Base-by-base conservation (phyloP, 2,113 vertebrate species). In the Pleuronectes platessa region DNA sequence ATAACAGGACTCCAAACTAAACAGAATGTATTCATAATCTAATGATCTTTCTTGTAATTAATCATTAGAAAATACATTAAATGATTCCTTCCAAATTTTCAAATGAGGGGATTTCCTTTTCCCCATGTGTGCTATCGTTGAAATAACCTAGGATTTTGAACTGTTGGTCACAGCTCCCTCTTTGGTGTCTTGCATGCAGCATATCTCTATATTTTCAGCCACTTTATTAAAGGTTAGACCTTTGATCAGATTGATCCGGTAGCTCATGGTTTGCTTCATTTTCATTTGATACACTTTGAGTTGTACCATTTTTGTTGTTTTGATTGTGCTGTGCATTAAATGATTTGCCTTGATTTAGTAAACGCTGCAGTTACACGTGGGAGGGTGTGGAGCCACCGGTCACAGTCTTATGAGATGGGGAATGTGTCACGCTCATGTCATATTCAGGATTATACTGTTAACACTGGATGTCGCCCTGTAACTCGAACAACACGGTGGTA, bases 371-470 rank as follows among this genome's bases (percentile, higher is more conserved):
- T 58, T 80, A 84, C 1, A 40, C 61, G 47, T 63, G 45, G 21
- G 23, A 76, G 64, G 37, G 24, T 58, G 31, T 71, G 58, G 70
- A 55, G 7, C 8, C 6, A 37, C 3, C 35, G 61, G 37, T 83
- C 80, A 82, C 21, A 63, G 66, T 87, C 79, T 72, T 68, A 53
- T 61, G 84, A 77, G 71, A 62, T 64, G 63, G 61, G 61, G 24
- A 35, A 65, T 74, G 73, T 74, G 71, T 89, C 89, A 82, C 68
- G 63, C 47, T 49, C 40, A 37, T 26, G 70, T 83, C 68, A 85
- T 76, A 59, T 68, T 72, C 24, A 24, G 35, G 23, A 35, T 40
- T 18, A 78, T 72, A 59, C 60, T 40, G 56, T 53, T 8, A 9
- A 37, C 9, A 37, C 35, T 55, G 23, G 8, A 35, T 61, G 37